Percentiles rank a stretch among this genome's conserved stretches.
Evolutionary conservation across 30 jellyfish, hydroid and myxozoan genomes (phyloP).

Genomic region (Mastigias papua): DNA sequence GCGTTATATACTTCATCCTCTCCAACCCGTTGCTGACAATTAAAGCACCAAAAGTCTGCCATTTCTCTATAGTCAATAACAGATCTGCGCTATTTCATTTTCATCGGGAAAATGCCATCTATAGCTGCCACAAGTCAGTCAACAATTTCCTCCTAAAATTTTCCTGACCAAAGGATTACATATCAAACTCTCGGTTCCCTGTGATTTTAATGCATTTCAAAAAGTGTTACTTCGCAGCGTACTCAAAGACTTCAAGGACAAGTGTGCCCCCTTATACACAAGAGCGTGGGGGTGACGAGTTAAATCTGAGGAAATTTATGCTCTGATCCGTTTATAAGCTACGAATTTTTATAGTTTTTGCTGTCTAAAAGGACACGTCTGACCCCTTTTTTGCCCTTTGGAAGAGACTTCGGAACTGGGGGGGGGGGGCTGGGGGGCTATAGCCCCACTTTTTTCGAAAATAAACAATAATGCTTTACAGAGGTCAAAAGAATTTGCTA

Average conservation of each 20-base stretch:
- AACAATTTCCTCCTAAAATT: not conserved
- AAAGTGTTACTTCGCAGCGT: not conserved
- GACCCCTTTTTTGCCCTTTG: no score
- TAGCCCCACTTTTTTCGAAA: no score
- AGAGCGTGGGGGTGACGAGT: no score
- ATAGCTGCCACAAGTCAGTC: not conserved
- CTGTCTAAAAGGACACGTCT: no score
- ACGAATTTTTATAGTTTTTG: no score
- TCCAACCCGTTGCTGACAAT: slow-evolving; percentile 88
- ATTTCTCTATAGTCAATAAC: not conserved
- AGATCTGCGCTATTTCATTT: not conserved
- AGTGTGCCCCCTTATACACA: no score
- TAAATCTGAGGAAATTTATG: no score
- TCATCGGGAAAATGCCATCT: not conserved
- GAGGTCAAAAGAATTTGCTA: no score
- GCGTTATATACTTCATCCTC: slow-evolving; percentile 78
- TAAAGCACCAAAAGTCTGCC: slow-evolving; percentile 88
- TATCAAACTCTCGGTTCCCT: not conserved
- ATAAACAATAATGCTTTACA: no score
- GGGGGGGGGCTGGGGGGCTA: no score
- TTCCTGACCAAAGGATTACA: not conserved
- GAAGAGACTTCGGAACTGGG: no score
- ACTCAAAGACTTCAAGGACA: not conserved
- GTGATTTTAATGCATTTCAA: not conserved
- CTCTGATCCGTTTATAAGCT: no score